Evolutionary conservation across 37 sponge, comb jelly and placozoan genomes (phyloP).

Genomic region (Bolinopsis microptera): DNA sequence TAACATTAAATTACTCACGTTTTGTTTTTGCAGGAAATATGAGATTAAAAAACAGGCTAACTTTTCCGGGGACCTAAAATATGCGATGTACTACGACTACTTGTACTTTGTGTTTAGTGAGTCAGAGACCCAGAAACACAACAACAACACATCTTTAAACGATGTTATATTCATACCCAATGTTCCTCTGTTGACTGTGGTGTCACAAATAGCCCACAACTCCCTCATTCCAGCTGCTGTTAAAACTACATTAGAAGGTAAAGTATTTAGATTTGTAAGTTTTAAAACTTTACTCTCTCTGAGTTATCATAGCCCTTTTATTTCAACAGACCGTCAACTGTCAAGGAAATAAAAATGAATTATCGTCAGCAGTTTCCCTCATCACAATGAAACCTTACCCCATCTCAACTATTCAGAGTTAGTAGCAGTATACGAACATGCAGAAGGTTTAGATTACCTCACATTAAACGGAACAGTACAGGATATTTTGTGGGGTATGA

Average conservation of each 20-base stretch:
- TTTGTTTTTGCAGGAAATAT: constrained; percentile 49
- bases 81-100: constrained; percentile 57
- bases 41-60: not conserved
- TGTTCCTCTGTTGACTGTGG: not conserved
- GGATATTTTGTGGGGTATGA: constrained; percentile 55
- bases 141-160: not conserved
- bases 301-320: too few relatives aligned
- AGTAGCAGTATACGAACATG: not conserved
- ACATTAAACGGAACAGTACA: constrained; percentile 48
- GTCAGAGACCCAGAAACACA: constrained; percentile 16
- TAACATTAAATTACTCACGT: too few relatives aligned
- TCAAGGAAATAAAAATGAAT: too few relatives aligned
- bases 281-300: too few relatives aligned
- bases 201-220: constrained; percentile 36
- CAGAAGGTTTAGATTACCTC: not conserved
- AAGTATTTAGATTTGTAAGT: too few relatives aligned
- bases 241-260: not conserved
- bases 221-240: not conserved
- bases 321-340: too few relatives aligned
- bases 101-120: not conserved
- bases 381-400: too few relatives aligned
- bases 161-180: constrained; percentile 40
- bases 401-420: too few relatives aligned
- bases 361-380: too few relatives aligned
- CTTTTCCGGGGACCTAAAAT: constrained; percentile 14